Conservation (phyloP, 2,113 vertebrate genomes). For the Sander lucioperca region DNA sequence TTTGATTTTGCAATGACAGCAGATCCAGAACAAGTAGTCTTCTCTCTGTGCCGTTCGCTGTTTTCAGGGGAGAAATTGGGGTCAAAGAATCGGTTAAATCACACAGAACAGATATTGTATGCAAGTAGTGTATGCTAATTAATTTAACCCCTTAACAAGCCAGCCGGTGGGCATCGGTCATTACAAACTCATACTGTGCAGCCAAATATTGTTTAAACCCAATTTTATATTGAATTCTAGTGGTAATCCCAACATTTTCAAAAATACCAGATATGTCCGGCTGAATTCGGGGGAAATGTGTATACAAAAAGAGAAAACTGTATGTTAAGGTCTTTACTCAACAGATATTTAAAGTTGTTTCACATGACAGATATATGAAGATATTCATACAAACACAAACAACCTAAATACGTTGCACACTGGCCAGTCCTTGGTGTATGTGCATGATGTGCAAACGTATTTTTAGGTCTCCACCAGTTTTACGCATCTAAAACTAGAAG, state of each 20-base stretch:
- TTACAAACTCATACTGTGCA: background rate
- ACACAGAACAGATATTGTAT: conserved; percentile 36
- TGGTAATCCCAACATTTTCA: background rate
- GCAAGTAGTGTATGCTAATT: conserved; percentile 12
- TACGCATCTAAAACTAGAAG: conserved; percentile 20
- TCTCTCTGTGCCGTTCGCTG: conserved; percentile 12
- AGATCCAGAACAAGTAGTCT: conserved; percentile 44
- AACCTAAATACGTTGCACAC: background rate
- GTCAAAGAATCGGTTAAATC: conserved; percentile 41
- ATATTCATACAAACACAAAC: background rate
- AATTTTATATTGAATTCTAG: background rate
- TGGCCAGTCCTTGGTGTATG: background rate
- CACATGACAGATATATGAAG: background rate
- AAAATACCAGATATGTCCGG: background rate
- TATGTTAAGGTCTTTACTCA: background rate
- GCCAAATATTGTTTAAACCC: background rate
- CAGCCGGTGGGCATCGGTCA: background rate
- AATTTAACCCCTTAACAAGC: background rate
- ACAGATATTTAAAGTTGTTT: background rate
- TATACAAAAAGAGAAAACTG: background rate
- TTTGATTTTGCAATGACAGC: conserved; percentile 21
- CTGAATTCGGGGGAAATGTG: background rate
- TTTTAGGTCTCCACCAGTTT: background rate
- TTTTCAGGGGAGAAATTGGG: conserved; percentile 15
- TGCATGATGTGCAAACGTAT: background rate